Base-by-base conservation (phyloP, 2,888 invertebrate species). In the Cepaea hortensis region DNA sequence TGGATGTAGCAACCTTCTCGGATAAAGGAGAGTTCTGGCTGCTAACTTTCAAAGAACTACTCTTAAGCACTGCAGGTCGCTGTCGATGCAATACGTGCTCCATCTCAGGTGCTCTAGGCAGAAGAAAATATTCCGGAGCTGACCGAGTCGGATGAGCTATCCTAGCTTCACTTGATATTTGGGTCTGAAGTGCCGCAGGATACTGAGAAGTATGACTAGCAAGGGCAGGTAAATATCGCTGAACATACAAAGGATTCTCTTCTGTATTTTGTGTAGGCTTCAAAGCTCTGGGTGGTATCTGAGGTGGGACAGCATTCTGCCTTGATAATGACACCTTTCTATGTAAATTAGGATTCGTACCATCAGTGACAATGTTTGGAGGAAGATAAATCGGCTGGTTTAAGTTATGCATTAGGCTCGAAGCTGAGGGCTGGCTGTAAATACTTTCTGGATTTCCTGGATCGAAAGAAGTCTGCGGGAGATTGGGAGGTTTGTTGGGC, bases 251-350 rank as follows among this genome's bases (percentile, higher is more conserved):
- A 23, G 55, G 23, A 11, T 75, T 48, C 9, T 70, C 73, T 50
- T 72, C 81, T 62, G 11, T 11, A 15, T 50, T 73, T 4, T 46
- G 62, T 50, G 48, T 76, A n/a, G 76, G 85, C 48, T 86, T 86
- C 70, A 86, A 62, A 55, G 82, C 70, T 61, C 82, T 77, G 7
- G 86, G 70, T 55, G 86, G 86, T 75, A 83, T 61, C 2, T 84
- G 77, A 48, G 81, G 65, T 3, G 46, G 70, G 48, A 20, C 6
- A 20, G 70, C 70, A 70, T 81, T 68, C 48, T 81, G 81, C 23
- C 68, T 48, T 70, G 81, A 81, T 20, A 73, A 23, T 61, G 11
- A 35, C 1, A n/a, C 55, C n/a, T 65, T 80, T 23, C 73, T 46
- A 77, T 20, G 70, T 4, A n/a, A 7, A 9, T 3, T 65, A 50